phyloP scores from a whole-genome alignment of 2,113 vertebrate species.

The Spea bombifrons region DNA sequence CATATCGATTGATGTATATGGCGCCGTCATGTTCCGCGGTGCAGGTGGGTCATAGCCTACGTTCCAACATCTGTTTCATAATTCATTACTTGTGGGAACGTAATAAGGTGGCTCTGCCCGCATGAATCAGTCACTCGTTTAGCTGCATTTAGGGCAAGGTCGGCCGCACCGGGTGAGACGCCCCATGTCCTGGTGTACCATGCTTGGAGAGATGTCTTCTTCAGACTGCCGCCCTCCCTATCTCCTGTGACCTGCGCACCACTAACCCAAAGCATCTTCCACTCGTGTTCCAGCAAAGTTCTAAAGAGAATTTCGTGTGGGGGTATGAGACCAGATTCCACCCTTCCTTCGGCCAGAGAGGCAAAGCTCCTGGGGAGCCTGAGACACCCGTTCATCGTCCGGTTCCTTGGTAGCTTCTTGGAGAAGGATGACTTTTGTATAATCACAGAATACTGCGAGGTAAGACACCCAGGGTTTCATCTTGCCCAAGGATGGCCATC shows the following conservation, averaged over 20 bases:
- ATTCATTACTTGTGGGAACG: too few relatives aligned
- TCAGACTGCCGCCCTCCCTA: neutral
- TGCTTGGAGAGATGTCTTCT: neutral
- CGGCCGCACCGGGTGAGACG: neutral
- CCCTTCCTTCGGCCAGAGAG: constrained; percentile 38
- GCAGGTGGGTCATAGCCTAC: too few relatives aligned
- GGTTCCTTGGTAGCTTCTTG: constrained; percentile 41
- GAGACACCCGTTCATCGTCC: constrained; percentile 42
- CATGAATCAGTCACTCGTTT: too few relatives aligned
- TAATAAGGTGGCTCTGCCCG: too few relatives aligned
- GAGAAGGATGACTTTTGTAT: constrained; percentile 46
- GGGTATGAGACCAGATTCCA: constrained; percentile 31
- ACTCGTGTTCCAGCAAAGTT: constrained; percentile 35
- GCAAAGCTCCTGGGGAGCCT: constrained; percentile 45
- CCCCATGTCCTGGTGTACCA: neutral
- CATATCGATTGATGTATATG: too few relatives aligned
- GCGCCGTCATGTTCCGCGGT: too few relatives aligned
- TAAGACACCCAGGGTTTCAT: neutral
- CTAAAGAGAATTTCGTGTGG: constrained; percentile 40
- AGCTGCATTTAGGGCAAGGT: too few relatives aligned
- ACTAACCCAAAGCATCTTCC: neutral
- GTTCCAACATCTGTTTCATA: too few relatives aligned
- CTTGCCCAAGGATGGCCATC: too few relatives aligned
- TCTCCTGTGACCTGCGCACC: neutral
- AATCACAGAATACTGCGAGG: constrained; percentile 47